Conservation (phyloP, 2,113 vertebrate species). For the Corythaixoides concolor region DNA sequence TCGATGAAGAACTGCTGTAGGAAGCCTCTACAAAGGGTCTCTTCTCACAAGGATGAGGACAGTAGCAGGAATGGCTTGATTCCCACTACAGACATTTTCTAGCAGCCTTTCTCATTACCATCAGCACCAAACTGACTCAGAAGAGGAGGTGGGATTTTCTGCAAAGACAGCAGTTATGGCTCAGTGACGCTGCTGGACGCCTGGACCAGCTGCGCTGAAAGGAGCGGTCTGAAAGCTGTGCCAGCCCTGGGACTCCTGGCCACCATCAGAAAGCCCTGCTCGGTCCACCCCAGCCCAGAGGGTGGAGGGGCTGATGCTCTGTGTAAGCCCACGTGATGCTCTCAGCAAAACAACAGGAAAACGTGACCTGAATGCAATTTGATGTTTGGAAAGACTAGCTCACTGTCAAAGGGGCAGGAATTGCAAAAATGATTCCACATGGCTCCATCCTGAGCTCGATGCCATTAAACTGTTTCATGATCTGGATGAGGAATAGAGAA, state of each 20-base stretch:
- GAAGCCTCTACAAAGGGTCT: not conserved
- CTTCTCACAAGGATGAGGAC: not conserved
- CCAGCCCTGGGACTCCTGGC: accelerated
- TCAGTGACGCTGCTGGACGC: not conserved
- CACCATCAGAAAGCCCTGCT: not conserved
- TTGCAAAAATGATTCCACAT: not conserved
- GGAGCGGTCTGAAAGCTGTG: not conserved
- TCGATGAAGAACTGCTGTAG: not conserved
- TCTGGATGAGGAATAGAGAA: slow-evolving; percentile 38
- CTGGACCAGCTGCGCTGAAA: not conserved
- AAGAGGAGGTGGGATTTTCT: not conserved
- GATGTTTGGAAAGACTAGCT: not conserved
- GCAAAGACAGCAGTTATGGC: not conserved
- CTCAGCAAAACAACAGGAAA: not conserved
- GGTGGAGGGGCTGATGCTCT: not conserved
- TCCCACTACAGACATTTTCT: not conserved
- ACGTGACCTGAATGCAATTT: not conserved
- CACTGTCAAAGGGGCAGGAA: not conserved
- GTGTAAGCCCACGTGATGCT: not conserved
- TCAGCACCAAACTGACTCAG: not conserved
- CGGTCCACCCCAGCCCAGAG: not conserved
- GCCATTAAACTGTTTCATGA: not conserved
- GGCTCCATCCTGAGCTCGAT: accelerated
- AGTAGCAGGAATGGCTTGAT: not conserved
- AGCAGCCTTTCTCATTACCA: not conserved